Base-by-base conservation (phyloP, 1,140 invertebrate species). In the Drosophila kurseongensis region DNA sequence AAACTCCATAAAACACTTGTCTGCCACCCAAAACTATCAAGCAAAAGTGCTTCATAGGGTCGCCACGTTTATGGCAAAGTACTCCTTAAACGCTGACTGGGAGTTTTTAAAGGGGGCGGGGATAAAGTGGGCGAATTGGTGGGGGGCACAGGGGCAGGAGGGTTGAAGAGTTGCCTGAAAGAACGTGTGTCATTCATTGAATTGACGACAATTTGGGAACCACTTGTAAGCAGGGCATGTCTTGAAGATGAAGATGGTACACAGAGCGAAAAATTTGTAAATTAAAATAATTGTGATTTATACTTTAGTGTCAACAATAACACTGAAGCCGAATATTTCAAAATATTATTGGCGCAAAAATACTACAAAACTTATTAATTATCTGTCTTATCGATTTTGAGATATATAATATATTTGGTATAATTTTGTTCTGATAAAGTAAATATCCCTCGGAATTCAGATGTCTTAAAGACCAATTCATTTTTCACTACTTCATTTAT, bases 201-300 rank as follows among this genome's bases (percentile, higher is more conserved):
- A 85, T 71, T 44, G 82, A 86, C 61, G 63, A 88, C 62, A 76
- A 66, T 82, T 78, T 59, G 74, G 67, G 44, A 71, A 57, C 68
- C 82, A 88, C 81, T 86, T 85, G 81, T 85, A 69, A 76, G 52
- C 73, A 76, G 54, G 74, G 62, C 60, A 62, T 67, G 71, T 59
- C 65, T 52, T 60, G 14, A 41, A 40, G 18, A 52, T 66, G 63
- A 48, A 35, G 47, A 36, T n/a, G 32, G 13, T 29, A 7, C 40
- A 68, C 65, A 9, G 32, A 5, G 14, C 12, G 40, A 68, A 63
- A 44, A 18, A 9, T n/a, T n/a, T 23, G 23, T 23, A 23, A 42
- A 6, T 5, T 42, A 16, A 9, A 3, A 4, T 23, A 23, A n/a
- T 8, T 42, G 5, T 23, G 1, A 23, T 4, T 23, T 23, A 4